Percentiles rank a stretch among this genome's conserved stretches.
These are phyloP conservation scores for Paraplagusia blochii DNA, from an alignment of 2,113 vertebrate species.

Conservation along the genomic window DNA sequence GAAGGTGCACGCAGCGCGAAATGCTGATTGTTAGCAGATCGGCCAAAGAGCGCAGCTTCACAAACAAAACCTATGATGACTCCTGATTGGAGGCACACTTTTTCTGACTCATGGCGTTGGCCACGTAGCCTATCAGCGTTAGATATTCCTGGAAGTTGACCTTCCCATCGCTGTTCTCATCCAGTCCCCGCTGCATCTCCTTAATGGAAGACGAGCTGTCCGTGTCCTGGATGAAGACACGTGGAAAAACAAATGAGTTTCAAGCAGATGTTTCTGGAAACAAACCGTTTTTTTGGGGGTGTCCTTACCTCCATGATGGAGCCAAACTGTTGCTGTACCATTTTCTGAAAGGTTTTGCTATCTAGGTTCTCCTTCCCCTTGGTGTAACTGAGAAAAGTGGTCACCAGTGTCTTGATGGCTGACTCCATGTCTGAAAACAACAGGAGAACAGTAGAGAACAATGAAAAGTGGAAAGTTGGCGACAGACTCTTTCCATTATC, in stretches of 20 bases:
- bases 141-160: conserved; percentile 75
- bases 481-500: too few species aligned
- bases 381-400: conserved; percentile 54
- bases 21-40: conserved; percentile 4
- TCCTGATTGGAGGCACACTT: conserved; percentile 1
- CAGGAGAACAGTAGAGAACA: not conserved
- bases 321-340: conserved; percentile 62
- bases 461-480: not conserved
- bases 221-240: conserved; percentile 54
- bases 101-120: conserved; percentile 55
- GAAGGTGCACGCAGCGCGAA: not conserved
- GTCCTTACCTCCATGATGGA: conserved; percentile 64
- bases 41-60: conserved; percentile 4
- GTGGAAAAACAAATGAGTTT: conserved; percentile 4
- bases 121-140: conserved; percentile 70
- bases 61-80: conserved; percentile 33
- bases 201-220: conserved; percentile 54
- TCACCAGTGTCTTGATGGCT: conserved; percentile 69
- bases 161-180: conserved; percentile 69
- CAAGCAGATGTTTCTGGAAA: not conserved
- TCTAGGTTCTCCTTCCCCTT: conserved; percentile 61
- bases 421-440: conserved; percentile 63
- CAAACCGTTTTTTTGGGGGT: too few species aligned
- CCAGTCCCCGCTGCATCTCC: conserved; percentile 68
- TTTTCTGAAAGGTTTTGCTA: conserved; percentile 58